A percentile compares a stretch with the other conserved stretches of the same genome.
Conservation (phyloP, 2,113 vertebrate species). For the Hippocampus mohnikei region DNA sequence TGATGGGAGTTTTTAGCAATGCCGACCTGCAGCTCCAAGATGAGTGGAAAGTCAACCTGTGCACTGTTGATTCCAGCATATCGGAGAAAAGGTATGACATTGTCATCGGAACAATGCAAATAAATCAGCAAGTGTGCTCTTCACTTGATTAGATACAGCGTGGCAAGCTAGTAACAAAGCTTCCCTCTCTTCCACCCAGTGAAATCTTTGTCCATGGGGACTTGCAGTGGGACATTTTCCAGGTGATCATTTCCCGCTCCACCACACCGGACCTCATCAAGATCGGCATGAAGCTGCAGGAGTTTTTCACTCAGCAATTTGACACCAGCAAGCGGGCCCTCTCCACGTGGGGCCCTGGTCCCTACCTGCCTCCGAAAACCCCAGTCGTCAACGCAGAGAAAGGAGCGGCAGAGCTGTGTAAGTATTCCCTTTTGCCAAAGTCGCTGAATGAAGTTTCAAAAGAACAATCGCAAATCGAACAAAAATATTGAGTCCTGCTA, state of each 20-base stretch:
- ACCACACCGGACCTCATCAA: conserved; percentile 98
- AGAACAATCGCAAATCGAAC: background rate
- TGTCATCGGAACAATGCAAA: background rate
- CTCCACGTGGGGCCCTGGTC: conserved; percentile 95
- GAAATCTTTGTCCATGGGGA: conserved; percentile 97
- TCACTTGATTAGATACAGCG: background rate
- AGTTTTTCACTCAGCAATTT: conserved; percentile 99
- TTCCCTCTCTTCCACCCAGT: conserved; percentile 57
- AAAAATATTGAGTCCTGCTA: background rate
- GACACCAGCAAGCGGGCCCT: conserved; percentile 97
- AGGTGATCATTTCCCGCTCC: conserved; percentile 98
- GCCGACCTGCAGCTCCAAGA: conserved; percentile 95
- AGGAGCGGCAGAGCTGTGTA: conserved; percentile 85
- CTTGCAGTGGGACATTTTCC: conserved; percentile 98
- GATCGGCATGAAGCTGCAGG: conserved; percentile 99
- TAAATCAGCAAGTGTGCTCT: background rate
- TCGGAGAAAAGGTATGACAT: conserved; percentile 89
- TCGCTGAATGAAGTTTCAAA: conserved; percentile 4
- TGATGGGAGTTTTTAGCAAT: conserved; percentile 98
- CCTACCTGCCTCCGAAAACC: conserved; percentile 90
- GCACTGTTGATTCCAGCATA: conserved; percentile 82
- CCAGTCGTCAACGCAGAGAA: conserved; percentile 81
- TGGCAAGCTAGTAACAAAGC: background rate
- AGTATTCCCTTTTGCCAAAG: conserved; percentile 45
- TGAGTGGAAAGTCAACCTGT: conserved; percentile 97